phyloP scores from a whole-genome alignment of 2,797 vertebrate species.

The Sylvilagus floridanus region DNA sequence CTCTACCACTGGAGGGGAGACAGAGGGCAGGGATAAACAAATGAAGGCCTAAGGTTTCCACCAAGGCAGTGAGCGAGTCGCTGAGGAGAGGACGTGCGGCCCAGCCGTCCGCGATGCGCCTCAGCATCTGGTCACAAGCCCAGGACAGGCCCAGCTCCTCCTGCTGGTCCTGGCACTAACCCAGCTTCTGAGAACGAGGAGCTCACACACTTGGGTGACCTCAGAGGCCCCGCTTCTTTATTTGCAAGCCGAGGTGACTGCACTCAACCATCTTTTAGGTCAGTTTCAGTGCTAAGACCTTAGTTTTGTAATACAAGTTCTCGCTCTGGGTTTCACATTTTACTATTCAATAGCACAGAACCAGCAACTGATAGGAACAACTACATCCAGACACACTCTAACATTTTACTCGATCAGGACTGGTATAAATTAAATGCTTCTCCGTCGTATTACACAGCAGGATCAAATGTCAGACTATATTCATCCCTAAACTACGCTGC shows the following conservation, averaged over 20 bases:
- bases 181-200: not conserved
- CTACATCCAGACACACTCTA: not conserved
- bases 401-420: not conserved
- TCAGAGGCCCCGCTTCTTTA: not conserved
- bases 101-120: accelerated
- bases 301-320: not conserved
- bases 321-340: not conserved
- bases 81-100: not conserved
- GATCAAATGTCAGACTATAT: not conserved
- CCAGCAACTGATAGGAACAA: not conserved
- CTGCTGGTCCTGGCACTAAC: not conserved
- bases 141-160: not conserved
- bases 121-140: not conserved
- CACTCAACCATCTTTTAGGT: not conserved
- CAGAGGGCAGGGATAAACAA: not conserved
- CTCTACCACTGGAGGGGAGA: not conserved
- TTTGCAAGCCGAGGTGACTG: not conserved
- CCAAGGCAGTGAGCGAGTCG: too few species aligned
- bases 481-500: not conserved
- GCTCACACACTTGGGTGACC: too few species aligned
- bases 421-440: not conserved
- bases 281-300: not conserved
- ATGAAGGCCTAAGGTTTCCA: not conserved
- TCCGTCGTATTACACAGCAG: not conserved
- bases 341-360: not conserved